These are phyloP conservation scores for Cinclus cinclus DNA, from an alignment of 2,113 vertebrate genomes.

Conservation along the genomic window DNA sequence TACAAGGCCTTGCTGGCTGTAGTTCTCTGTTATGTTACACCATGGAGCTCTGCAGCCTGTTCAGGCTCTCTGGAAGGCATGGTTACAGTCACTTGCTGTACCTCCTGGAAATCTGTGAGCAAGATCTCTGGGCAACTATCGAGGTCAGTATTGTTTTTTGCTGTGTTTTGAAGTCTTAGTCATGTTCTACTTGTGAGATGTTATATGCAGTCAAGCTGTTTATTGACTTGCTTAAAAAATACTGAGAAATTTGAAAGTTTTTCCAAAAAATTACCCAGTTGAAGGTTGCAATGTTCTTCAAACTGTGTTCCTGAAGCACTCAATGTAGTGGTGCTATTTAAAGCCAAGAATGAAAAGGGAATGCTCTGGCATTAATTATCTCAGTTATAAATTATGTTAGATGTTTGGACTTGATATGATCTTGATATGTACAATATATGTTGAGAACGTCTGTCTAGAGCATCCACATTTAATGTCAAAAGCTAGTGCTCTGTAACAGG, in stretches of 20 bases:
- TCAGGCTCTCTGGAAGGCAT: not conserved
- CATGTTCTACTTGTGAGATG: not conserved
- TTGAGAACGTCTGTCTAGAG: not conserved
- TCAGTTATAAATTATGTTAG: slow-evolving; percentile 44
- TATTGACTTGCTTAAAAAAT: not conserved
- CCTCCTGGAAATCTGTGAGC: not conserved
- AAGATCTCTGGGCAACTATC: not conserved
- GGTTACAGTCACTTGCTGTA: not conserved
- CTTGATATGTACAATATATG: not conserved
- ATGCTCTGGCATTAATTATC: slow-evolving; percentile 39
- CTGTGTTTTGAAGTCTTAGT: not conserved
- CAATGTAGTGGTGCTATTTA: slow-evolving; percentile 47
- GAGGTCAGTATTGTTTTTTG: not conserved
- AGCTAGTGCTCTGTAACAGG: not conserved
- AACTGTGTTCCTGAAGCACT: not conserved
- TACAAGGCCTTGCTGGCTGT: not conserved
- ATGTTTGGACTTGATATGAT: slow-evolving; percentile 19
- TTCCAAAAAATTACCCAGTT: not conserved
- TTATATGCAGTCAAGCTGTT: not conserved
- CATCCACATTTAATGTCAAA: slow-evolving; percentile 29
- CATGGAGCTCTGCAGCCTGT: not conserved
- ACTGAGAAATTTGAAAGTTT: not conserved
- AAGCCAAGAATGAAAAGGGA: slow-evolving; percentile 56
- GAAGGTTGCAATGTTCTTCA: slow-evolving; percentile 13
- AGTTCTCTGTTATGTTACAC: not conserved